A percentile compares a stretch with the other conserved stretches of the same genome.
phyloP scores from a whole-genome alignment of 1,140 invertebrate species.

The Branchinecta lynchi region DNA sequence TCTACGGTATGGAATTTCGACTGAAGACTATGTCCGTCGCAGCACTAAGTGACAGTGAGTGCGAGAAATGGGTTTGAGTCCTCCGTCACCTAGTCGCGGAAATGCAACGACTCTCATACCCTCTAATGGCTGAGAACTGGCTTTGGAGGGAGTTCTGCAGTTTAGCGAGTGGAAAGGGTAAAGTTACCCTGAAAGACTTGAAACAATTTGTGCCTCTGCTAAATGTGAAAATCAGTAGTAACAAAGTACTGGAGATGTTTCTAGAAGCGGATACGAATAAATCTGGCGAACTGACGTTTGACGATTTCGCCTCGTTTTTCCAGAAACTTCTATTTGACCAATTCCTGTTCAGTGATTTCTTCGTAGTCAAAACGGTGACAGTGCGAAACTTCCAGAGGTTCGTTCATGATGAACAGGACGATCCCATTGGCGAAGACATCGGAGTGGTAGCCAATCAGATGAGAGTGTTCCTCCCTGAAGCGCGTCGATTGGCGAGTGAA shows the following conservation, averaged over 20 bases:
- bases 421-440: constrained; percentile 44
- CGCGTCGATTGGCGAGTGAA: constrained; percentile 58
- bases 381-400: constrained; percentile 65
- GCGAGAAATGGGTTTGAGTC: constrained; percentile 68
- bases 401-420: constrained; percentile 59
- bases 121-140: constrained; percentile 77
- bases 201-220: constrained; percentile 77
- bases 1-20: constrained; percentile 79
- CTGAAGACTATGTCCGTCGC: constrained; percentile 75
- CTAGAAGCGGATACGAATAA: constrained; percentile 63
- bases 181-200: constrained; percentile 73
- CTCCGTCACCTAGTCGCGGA: constrained; percentile 63
- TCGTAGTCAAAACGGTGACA: constrained; percentile 37
- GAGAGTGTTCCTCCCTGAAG: constrained; percentile 54
- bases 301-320: constrained; percentile 73
- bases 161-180: constrained; percentile 53
- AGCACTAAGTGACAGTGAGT: constrained; percentile 68
- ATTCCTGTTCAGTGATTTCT: constrained; percentile 27
- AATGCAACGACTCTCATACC: constrained; percentile 59
- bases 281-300: constrained; percentile 69
- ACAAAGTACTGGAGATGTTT: constrained; percentile 61
- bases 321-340: constrained; percentile 68
- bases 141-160: constrained; percentile 80
- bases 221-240: constrained; percentile 78
- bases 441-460: constrained; percentile 50